Conservation (phyloP, 2,888 invertebrate species). For the Zygaena filipendulae region DNA sequence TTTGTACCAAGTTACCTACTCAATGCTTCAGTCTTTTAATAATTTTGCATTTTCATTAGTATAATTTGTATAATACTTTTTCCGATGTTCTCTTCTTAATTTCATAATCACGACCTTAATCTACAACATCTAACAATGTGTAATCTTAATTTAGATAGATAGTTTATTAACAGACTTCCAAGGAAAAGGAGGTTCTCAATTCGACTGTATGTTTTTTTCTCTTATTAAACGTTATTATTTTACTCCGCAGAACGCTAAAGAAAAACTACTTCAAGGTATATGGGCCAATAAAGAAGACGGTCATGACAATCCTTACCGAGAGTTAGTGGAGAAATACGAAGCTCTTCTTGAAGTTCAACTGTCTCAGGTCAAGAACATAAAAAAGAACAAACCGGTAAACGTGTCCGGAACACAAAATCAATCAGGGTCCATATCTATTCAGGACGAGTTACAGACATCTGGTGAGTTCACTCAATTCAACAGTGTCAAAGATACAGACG, state of each 20-base stretch:
- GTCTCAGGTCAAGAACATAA: slow-evolving; percentile 67
- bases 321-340: slow-evolving; percentile 87
- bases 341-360: slow-evolving; percentile 82
- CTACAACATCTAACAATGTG: no score
- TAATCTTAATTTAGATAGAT: no score
- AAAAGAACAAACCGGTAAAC: slow-evolving; percentile 40
- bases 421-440: slow-evolving; percentile 64
- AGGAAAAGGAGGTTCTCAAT: no score
- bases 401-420: slow-evolving; percentile 36
- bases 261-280: slow-evolving; percentile 59
- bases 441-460: slow-evolving; percentile 81
- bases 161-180: no score
- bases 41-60: no score
- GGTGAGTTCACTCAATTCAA: slow-evolving; percentile 76
- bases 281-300: slow-evolving; percentile 64
- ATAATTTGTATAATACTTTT: no score
- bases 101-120: no score
- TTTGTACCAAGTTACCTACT: no score
- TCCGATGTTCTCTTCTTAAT: no score
- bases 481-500: slow-evolving; percentile 72
- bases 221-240: background rate
- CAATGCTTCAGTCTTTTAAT: no score
- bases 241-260: slow-evolving; percentile 51
- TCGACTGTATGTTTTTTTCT: background rate
- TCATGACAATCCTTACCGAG: slow-evolving; percentile 78